Evolutionary conservation across 2,797 vertebrate species (phyloP).

Genomic region (Macrochelys suwanniensis): DNA sequence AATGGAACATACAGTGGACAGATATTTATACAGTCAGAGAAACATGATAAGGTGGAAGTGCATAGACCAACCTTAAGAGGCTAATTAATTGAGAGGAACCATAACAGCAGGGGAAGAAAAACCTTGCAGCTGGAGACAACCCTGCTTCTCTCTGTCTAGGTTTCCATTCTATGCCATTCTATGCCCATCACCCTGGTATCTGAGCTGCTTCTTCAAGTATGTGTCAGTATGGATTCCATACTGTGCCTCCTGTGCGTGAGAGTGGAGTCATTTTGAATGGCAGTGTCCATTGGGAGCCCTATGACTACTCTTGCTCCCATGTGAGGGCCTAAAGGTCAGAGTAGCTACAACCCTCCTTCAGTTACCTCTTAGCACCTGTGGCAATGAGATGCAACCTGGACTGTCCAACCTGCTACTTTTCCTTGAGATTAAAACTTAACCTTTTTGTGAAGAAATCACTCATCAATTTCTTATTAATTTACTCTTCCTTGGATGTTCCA

Average conservation of each 20-base stretch:
- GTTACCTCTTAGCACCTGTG: neutral
- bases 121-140: neutral
- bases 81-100: no score
- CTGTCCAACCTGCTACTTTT: neutral
- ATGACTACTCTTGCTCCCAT: neutral
- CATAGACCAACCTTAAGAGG: no score
- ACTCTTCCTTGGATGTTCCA: neutral
- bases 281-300: neutral
- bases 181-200: slow-evolving; percentile 43
- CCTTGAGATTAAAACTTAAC: neutral
- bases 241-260: neutral
- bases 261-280: neutral
- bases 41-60: no score
- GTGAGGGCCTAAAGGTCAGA: neutral
- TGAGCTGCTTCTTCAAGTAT: neutral
- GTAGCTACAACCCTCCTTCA: neutral
- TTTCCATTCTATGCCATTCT: slow-evolving; percentile 19
- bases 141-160: slow-evolving; percentile 28
- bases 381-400: neutral
- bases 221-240: neutral
- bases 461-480: neutral
- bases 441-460: neutral
- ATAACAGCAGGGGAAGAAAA: no score
- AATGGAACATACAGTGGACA: no score
- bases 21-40: no score